These are phyloP conservation scores for Lanistes nyassanus DNA, from an alignment of 1,140 invertebrate species.

Conservation along the genomic window DNA sequence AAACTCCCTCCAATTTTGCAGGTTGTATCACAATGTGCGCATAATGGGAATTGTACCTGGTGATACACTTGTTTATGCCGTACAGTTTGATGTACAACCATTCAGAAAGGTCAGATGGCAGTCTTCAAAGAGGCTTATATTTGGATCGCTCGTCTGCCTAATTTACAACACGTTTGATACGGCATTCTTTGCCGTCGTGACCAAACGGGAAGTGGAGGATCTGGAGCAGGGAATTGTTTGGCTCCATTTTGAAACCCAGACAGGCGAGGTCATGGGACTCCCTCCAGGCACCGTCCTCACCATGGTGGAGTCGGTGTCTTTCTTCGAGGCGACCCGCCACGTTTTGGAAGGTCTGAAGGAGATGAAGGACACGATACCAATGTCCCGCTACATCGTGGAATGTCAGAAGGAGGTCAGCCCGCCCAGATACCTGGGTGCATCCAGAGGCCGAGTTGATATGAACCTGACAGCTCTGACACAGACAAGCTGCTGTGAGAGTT, in stretches of 20 bases:
- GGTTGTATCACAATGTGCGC: slow-evolving; percentile 45
- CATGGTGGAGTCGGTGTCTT: slow-evolving; percentile 68
- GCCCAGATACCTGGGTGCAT: slow-evolving; percentile 46
- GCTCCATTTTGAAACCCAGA: too few relatives aligned
- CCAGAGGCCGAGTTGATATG: background rate
- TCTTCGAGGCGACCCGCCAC: slow-evolving; percentile 69
- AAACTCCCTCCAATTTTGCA: background rate
- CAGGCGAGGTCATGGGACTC: background rate
- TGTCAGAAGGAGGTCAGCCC: slow-evolving; percentile 43
- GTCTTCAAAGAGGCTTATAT: slow-evolving; percentile 73
- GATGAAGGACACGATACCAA: slow-evolving; percentile 55
- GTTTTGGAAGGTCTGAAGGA: slow-evolving; percentile 64
- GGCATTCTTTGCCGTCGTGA: slow-evolving; percentile 75
- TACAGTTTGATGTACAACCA: slow-evolving; percentile 42
- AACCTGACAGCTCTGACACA: slow-evolving; percentile 30
- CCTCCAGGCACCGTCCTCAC: slow-evolving; percentile 28
- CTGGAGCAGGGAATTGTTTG: too few relatives aligned
- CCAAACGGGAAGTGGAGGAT: slow-evolving; percentile 53
- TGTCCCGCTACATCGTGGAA: slow-evolving; percentile 54
- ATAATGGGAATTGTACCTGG: slow-evolving; percentile 44
- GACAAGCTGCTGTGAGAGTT: too few relatives aligned
- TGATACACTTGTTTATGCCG: slow-evolving; percentile 38
- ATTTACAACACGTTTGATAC: slow-evolving; percentile 76
- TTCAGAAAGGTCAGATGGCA: slow-evolving; percentile 49
- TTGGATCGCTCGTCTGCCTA: slow-evolving; percentile 78